A percentile compares a stretch with the other conserved stretches of the same genome.
phyloP scores from a whole-genome alignment of 2,888 invertebrate genomes.

The Cosmopolites sordidus region DNA sequence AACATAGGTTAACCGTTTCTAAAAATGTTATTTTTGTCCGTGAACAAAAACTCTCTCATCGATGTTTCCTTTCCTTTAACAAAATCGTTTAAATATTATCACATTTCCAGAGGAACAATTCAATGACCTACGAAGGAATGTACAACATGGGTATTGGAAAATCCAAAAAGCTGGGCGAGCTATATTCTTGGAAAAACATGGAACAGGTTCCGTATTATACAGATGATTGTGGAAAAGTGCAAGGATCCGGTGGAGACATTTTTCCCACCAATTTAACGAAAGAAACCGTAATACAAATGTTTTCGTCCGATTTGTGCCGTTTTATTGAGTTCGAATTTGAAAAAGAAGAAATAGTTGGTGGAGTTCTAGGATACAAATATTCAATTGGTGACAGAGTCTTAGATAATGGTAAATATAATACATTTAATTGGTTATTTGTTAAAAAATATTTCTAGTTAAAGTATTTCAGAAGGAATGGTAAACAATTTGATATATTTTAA shows the following conservation, averaged over 20 bases:
- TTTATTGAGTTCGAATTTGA: slow-evolving; percentile 60
- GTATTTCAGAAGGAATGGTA: too few species aligned
- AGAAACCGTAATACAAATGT: slow-evolving; percentile 54
- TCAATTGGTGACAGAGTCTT: slow-evolving; percentile 61
- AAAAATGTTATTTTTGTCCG: too few species aligned
- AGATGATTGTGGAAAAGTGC: slow-evolving; percentile 57
- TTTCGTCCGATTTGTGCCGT: slow-evolving; percentile 74
- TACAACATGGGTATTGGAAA: slow-evolving; percentile 72
- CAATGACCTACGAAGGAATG: slow-evolving; percentile 66
- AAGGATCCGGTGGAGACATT: slow-evolving; percentile 77
- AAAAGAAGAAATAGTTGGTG: slow-evolving; percentile 54
- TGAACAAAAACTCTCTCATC: too few species aligned
- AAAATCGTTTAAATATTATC: slow-evolving; percentile 1
- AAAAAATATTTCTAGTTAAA: too few species aligned
- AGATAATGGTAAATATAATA: slow-evolving; percentile 59
- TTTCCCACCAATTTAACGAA: slow-evolving; percentile 59
- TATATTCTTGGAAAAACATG: slow-evolving; percentile 68
- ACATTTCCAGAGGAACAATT: slow-evolving; percentile 67
- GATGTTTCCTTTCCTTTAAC: background rate
- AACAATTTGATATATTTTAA: too few species aligned
- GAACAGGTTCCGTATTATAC: slow-evolving; percentile 53
- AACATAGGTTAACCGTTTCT: too few species aligned
- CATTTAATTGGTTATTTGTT: too few species aligned
- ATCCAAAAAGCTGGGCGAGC: slow-evolving; percentile 61
- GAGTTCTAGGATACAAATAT: slow-evolving; percentile 64